Evolutionary conservation across 2,797 vertebrate genomes (phyloP).

Genomic region (Catostomus latipinnis): DNA sequence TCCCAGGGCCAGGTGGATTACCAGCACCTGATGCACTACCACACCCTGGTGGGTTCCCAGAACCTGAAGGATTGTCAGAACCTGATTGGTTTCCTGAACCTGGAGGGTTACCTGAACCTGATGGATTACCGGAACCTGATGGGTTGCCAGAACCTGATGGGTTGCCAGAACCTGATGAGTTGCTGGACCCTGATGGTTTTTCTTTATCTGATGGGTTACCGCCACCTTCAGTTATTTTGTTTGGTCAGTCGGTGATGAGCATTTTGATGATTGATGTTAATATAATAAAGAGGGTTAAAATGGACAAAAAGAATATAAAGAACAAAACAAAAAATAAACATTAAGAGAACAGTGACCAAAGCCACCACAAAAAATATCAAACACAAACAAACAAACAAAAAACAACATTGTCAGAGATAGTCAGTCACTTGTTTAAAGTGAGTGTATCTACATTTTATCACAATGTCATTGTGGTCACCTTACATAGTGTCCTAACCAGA

Average conservation of each 20-base stretch:
- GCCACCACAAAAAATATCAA: slow-evolving; percentile 42
- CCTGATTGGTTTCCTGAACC: slow-evolving; percentile 21
- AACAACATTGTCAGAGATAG: slow-evolving; percentile 42
- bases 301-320: slow-evolving; percentile 21
- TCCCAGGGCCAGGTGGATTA: slow-evolving; percentile 35
- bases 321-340: slow-evolving; percentile 39
- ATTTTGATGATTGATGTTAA: slow-evolving; percentile 23
- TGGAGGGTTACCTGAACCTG: slow-evolving; percentile 40
- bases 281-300: slow-evolving; percentile 36
- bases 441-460: too few relatives aligned
- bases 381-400: too few relatives aligned
- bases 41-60: slow-evolving; percentile 26
- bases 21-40: slow-evolving; percentile 19
- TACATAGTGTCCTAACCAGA: too few relatives aligned
- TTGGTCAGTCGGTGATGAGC: slow-evolving; percentile 9
- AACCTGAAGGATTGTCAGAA: slow-evolving; percentile 4
- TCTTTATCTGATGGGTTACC: slow-evolving; percentile 44
- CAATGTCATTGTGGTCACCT: too few relatives aligned
- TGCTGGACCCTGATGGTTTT: background rate
- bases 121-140: slow-evolving; percentile 21
- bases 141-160: background rate
- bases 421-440: slow-evolving; percentile 4
- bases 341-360: slow-evolving; percentile 24
- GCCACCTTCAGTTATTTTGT: slow-evolving; percentile 43
- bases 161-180: slow-evolving; percentile 15